Conservation (phyloP, 2,797 vertebrate genomes). For the Pachyuromys duprasi region DNA sequence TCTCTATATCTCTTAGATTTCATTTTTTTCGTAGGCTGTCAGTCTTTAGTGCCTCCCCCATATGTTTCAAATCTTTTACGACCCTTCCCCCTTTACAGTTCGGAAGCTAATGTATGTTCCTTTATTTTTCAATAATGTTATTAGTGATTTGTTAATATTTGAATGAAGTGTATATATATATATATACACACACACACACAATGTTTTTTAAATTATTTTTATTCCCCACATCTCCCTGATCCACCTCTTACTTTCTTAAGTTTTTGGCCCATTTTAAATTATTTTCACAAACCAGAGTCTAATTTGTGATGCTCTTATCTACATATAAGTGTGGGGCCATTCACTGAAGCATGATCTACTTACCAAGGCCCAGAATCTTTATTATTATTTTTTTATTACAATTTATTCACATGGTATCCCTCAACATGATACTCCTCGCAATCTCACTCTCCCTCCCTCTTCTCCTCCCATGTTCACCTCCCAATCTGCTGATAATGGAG, state of each 20-base stretch:
- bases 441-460: too few relatives aligned
- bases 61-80: not conserved
- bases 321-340: not conserved
- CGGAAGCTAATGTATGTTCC: not conserved
- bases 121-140: not conserved
- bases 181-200: too few relatives aligned
- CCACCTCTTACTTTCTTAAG: not conserved
- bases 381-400: too few relatives aligned
- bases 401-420: too few relatives aligned
- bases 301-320: not conserved
- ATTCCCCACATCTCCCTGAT: not conserved
- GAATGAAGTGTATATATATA: not conserved
- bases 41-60: not conserved
- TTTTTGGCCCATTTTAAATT: not conserved
- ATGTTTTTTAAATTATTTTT: not conserved
- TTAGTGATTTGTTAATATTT: not conserved
- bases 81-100: not conserved
- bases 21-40: not conserved
- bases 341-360: not conserved
- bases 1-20: not conserved
- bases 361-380: not conserved
- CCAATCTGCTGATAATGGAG: too few relatives aligned
- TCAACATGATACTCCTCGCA: too few relatives aligned
- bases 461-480: too few relatives aligned
- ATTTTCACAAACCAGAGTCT: not conserved